phyloP scores from a whole-genome alignment of 2,797 vertebrate genomes.

The Sebastes itinus region DNA sequence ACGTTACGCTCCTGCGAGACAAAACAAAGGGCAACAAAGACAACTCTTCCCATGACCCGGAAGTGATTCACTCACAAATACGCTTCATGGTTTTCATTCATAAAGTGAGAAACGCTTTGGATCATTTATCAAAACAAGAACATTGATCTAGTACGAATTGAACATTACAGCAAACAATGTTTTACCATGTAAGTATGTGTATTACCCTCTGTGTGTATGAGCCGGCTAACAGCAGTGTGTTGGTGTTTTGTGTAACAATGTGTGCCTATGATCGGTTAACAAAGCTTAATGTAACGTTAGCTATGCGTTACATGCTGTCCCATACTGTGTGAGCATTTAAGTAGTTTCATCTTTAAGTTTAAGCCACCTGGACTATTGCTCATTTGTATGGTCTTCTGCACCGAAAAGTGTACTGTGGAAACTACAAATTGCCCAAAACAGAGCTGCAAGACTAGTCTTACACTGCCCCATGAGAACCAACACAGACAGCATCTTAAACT shows the following conservation, averaged over 20 bases:
- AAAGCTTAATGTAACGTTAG: neutral
- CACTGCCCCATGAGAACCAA: no score
- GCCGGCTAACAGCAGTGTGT: rapidly evolving
- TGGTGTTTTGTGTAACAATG: neutral
- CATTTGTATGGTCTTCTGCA: no score
- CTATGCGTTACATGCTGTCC: no score
- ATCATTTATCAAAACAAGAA: neutral
- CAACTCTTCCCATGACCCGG: constrained; percentile 10
- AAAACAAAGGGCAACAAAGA: neutral
- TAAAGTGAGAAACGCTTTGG: neutral
- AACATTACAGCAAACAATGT: constrained; percentile 59
- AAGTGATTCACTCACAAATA: neutral
- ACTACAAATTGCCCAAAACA: no score
- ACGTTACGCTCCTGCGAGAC: neutral
- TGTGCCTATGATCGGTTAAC: neutral
- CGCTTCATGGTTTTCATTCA: neutral
- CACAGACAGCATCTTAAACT: no score
- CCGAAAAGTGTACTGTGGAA: rapidly evolving
- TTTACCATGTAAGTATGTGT: constrained; percentile 78
- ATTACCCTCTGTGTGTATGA: rapidly evolving
- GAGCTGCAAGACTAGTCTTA: rapidly evolving
- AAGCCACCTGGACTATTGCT: no score
- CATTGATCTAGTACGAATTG: neutral
- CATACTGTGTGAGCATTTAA: no score
- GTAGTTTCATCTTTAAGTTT: no score